Base-by-base conservation (phyloP, 2,113 vertebrate species). In the Cavia porcellus region DNA sequence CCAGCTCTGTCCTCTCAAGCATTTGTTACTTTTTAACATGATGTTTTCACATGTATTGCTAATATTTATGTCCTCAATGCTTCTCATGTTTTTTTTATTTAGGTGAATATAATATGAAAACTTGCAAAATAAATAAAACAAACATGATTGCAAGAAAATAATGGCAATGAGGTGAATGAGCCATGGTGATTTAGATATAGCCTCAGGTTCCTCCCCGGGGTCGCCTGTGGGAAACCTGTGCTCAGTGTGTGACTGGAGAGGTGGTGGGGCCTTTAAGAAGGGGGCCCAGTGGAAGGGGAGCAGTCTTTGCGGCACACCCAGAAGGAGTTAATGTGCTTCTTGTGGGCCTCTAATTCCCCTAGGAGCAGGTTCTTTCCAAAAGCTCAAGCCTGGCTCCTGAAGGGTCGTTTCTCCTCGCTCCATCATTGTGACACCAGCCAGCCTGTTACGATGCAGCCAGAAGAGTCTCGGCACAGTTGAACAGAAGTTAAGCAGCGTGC, bases 231-330 rank as follows among this genome's bases (percentile, higher is more conserved):
- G 45, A 28, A 42, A 30, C 45, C 7, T 19, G 30, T 22, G 8
- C 17, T 24, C 52, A n/a, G 19, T 22, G 79, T 52, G 30, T 17
- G 14, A 52, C 3, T 57, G 17, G 79, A 57, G 79, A 57, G 19
- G 22, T 12, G 19, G 52, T 5, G 35, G 19, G 47, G 15, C 75
- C 47, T 52, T 89, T 79, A 50, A 0, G 6, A 72, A 20, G 7
- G 74, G 22, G 72, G 72, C 22, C 4, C 25, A 1, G 4, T 28
- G 42, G 72, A 13, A 28, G 72, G 72, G 24, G 22, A 14, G 6
- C 0, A 28, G 22, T 14, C 42, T 15, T 32, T 45, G 24, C 3
- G 25, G 24, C 2, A 24, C 14, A 3, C 28, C 12, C 4, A 13
- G 38, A 22, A 68, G 66, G 32, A 70, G 45, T 24, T 45, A 42